Percentiles rank a stretch among this genome's conserved stretches.
Conservation (phyloP, 2,797 vertebrate species). For the Lagodon rhomboides region DNA sequence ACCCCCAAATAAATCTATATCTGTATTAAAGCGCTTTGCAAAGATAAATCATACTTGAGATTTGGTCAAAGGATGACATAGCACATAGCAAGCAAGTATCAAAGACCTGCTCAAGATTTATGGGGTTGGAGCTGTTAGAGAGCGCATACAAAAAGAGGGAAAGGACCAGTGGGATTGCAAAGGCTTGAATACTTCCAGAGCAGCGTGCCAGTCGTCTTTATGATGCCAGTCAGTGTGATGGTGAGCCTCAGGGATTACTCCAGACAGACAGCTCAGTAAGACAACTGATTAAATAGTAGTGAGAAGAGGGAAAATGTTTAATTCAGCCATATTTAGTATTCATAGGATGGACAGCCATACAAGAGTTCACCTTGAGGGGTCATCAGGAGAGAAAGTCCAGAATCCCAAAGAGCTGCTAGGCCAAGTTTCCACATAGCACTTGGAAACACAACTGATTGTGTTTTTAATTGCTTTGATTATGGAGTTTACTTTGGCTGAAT, state of each 20-base stretch:
- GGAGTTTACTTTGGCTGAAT: slow-evolving; percentile 82
- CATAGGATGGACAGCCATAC: slow-evolving; percentile 76
- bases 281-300: slow-evolving; percentile 85
- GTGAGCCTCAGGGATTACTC: slow-evolving; percentile 76
- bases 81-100: slow-evolving; percentile 16
- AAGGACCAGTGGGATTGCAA: slow-evolving; percentile 45
- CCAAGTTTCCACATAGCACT: slow-evolving; percentile 73
- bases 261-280: slow-evolving; percentile 78
- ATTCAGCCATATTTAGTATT: slow-evolving; percentile 85
- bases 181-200: slow-evolving; percentile 58
- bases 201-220: slow-evolving; percentile 66
- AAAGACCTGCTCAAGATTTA: slow-evolving; percentile 36
- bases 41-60: slow-evolving; percentile 23
- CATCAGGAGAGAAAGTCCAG: slow-evolving; percentile 75
- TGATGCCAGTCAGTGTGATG: slow-evolving; percentile 76
- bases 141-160: slow-evolving; percentile 27
- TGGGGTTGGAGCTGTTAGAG: slow-evolving; percentile 23
- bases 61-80: slow-evolving; percentile 15
- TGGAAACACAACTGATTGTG: slow-evolving; percentile 82
- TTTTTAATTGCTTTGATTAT: slow-evolving; percentile 86
- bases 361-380: slow-evolving; percentile 87
- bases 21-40: slow-evolving; percentile 11
- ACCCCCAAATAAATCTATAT: background rate
- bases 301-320: slow-evolving; percentile 82
- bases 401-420: slow-evolving; percentile 81